Percentiles rank a stretch among this genome's conserved stretches.
phyloP scores from a whole-genome alignment of 2,113 vertebrate species.

The Engystomops pustulosus region DNA sequence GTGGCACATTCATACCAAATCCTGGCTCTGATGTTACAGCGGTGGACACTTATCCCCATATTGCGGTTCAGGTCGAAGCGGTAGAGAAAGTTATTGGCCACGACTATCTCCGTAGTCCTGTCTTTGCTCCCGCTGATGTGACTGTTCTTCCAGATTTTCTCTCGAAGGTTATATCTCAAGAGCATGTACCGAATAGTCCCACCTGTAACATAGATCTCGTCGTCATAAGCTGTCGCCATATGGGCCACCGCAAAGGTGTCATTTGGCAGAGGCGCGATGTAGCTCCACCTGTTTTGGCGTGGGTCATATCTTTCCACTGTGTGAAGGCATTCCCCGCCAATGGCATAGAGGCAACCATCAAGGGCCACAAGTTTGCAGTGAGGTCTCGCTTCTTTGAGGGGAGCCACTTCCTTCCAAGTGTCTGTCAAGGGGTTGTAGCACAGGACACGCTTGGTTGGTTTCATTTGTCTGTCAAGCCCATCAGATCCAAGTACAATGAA shows the following conservation, averaged over 20 bases:
- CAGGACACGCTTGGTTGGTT: conserved; percentile 85
- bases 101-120: conserved; percentile 80
- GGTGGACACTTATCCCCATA: conserved; percentile 82
- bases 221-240: conserved; percentile 77
- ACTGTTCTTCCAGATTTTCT: conserved; percentile 77
- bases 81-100: conserved; percentile 80
- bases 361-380: conserved; percentile 88
- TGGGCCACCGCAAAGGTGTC: conserved; percentile 91
- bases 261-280: conserved; percentile 81
- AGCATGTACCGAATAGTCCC: conserved; percentile 83
- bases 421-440: conserved; percentile 89
- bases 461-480: conserved; percentile 64
- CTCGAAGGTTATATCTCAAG: conserved; percentile 77
- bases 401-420: conserved; percentile 88
- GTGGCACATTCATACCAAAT: conserved; percentile 87
- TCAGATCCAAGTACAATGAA: conserved; percentile 87
- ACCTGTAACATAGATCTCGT: conserved; percentile 86
- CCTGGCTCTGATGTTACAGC: conserved; percentile 80
- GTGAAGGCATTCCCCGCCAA: conserved; percentile 89
- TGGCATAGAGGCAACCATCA: conserved; percentile 86
- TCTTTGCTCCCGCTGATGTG: conserved; percentile 71
- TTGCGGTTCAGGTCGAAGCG: conserved; percentile 83
- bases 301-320: conserved; percentile 91
- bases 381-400: conserved; percentile 87
- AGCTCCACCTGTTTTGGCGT: conserved; percentile 84